Conservation (phyloP, 2,888 invertebrate species). For the Ptycholaimellus sp. region DNA sequence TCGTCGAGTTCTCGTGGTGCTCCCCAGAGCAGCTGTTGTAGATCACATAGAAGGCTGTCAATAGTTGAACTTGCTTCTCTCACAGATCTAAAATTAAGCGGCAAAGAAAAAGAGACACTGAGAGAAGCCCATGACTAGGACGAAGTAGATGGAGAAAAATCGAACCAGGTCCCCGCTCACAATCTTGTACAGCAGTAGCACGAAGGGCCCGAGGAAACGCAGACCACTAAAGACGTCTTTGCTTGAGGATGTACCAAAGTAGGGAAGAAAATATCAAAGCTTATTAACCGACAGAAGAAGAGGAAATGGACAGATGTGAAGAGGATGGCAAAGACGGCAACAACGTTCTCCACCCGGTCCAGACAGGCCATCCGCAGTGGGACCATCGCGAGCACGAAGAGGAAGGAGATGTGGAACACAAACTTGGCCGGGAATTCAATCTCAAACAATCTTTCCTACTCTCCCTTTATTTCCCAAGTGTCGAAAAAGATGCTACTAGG, state of each 20-base stretch:
- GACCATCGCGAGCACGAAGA: conserved; percentile 59
- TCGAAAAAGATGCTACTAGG: no score
- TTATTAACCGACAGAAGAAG: conserved; percentile 13
- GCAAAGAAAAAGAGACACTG: conserved; percentile 31
- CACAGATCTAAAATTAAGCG: background rate
- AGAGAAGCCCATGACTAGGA: conserved; percentile 86
- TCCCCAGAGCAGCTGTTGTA: no score
- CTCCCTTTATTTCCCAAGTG: no score
- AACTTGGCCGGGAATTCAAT: conserved; percentile 65
- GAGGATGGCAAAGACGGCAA: conserved; percentile 12
- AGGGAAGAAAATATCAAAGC: no score
- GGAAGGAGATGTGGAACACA: conserved; percentile 74
- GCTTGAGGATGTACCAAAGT: no score
- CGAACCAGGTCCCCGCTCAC: conserved; percentile 77
- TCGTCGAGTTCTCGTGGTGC: background rate
- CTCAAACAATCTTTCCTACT: conserved; percentile 36
- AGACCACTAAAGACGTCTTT: conserved; percentile 62
- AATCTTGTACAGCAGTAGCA: conserved; percentile 98
- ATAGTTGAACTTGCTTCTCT: no score
- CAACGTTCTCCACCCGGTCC: conserved; percentile 12
- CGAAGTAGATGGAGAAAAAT: conserved; percentile 78
- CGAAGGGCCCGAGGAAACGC: conserved; percentile 91
- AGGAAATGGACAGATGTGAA: conserved; percentile 14
- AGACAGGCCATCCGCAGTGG: conserved; percentile 42
- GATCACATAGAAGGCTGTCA: no score